Conservation (phyloP, 2,113 vertebrate genomes). For the Nannobrachium achirus region DNA sequence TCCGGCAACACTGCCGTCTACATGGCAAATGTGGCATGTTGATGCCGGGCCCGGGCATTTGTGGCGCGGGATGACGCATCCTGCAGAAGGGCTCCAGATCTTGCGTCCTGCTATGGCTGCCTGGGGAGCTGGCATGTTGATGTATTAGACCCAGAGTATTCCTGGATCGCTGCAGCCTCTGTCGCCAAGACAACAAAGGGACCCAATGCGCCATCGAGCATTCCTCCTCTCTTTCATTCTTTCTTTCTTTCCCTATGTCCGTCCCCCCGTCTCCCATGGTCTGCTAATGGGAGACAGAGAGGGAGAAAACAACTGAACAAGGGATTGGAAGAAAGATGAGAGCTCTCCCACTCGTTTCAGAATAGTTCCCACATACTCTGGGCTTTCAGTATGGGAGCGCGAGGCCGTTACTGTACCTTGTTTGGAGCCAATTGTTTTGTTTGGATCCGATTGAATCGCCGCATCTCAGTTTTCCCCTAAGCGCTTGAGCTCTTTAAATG, state of each 20-base stretch:
- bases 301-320: constrained; percentile 22
- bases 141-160: constrained; percentile 43
- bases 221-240: constrained; percentile 27
- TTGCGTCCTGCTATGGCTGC: constrained; percentile 29
- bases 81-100: constrained; percentile 30
- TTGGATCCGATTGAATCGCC: no score
- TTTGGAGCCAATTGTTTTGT: constrained; percentile 55
- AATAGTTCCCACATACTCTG: constrained; percentile 50
- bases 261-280: constrained; percentile 26
- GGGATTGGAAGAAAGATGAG: constrained; percentile 46
- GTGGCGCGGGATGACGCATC: constrained; percentile 20
- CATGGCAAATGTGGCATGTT: constrained; percentile 2
- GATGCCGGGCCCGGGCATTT: constrained; percentile 35
- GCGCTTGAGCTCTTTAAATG: constrained; percentile 34
- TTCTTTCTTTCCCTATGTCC: constrained; percentile 21
- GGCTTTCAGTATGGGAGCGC: constrained; percentile 45
- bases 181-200: constrained; percentile 65
- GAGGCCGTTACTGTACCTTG: constrained; percentile 38
- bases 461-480: constrained; percentile 39
- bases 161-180: constrained; percentile 37
- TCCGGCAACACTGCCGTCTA: background rate
- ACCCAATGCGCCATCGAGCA: constrained; percentile 41
- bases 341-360: constrained; percentile 40
- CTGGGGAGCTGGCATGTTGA: constrained; percentile 45
- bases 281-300: constrained; percentile 47